A percentile compares a stretch with the other conserved stretches of the same genome.
These are phyloP conservation scores for Macaria notata DNA, from an alignment of 2,888 invertebrate genomes.

Conservation along the genomic window DNA sequence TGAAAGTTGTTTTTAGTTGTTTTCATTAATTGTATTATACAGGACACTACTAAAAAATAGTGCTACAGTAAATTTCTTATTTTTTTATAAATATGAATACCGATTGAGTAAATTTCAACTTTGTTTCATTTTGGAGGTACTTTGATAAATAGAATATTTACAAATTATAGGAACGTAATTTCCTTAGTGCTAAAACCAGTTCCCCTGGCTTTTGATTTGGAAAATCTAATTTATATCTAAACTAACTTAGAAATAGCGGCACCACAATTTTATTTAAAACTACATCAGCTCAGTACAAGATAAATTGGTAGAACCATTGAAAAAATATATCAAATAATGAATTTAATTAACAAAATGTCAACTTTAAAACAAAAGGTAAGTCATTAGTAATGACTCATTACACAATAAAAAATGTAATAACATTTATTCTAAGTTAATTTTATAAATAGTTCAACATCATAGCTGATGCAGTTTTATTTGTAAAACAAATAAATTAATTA, in stretches of 20 bases:
- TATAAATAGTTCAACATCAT: background rate
- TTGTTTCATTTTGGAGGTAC: slow-evolving; percentile 45
- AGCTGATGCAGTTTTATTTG: slow-evolving; percentile 33
- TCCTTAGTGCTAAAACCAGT: slow-evolving; percentile 42
- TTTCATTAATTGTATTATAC: too few relatives aligned
- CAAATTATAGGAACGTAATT: slow-evolving; percentile 68
- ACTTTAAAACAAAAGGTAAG: too few relatives aligned
- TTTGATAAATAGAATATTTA: slow-evolving; percentile 46
- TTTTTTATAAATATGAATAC: too few relatives aligned
- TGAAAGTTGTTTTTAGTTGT: too few relatives aligned
- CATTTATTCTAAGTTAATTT: too few relatives aligned
- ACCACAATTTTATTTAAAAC: slow-evolving; percentile 22
- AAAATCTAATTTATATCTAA: slow-evolving; percentile 14
- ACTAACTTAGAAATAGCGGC: slow-evolving; percentile 12
- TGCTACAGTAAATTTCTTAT: too few relatives aligned
- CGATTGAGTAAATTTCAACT: too few relatives aligned
- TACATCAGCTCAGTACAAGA: slow-evolving; percentile 16
- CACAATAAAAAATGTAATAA: too few relatives aligned
- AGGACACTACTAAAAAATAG: too few relatives aligned
- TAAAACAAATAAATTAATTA: slow-evolving; percentile 16
- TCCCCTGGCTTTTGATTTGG: slow-evolving; percentile 8
- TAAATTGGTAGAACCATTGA: background rate
- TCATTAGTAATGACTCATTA: too few relatives aligned
- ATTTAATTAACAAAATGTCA: too few relatives aligned
- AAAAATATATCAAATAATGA: too few relatives aligned